phyloP scores from a whole-genome alignment of 2,888 invertebrate genomes.

The Hybos culiciformis region DNA sequence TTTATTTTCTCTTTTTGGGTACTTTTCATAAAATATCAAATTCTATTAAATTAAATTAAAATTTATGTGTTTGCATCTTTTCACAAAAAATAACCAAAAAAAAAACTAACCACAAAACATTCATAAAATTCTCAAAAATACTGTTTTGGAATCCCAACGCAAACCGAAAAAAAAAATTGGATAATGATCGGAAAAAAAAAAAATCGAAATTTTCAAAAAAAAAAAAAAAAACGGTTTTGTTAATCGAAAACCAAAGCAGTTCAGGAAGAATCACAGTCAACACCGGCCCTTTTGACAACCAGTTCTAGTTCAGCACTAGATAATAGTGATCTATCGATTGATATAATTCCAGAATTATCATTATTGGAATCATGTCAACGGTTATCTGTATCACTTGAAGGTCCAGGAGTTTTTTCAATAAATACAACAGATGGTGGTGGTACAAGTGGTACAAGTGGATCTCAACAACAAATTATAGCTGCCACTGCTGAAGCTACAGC shows the following conservation, averaged over 20 bases:
- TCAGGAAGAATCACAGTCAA: constrained; percentile 82
- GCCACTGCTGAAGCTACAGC: constrained; percentile 20
- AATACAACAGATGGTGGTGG: constrained; percentile 22
- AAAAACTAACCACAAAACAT: neutral
- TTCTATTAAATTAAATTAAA: too few species aligned
- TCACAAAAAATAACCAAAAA: neutral
- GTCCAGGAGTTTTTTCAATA: constrained; percentile 56
- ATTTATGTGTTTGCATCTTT: too few species aligned
- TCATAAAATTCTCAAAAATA: neutral
- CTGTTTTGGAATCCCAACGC: too few species aligned
- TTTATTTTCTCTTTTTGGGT: too few species aligned
- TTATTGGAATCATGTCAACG: constrained; percentile 74
- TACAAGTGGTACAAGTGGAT: constrained; percentile 5
- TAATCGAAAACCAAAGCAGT: too few species aligned
- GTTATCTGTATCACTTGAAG: constrained; percentile 77
- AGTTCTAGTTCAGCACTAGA: constrained; percentile 47
- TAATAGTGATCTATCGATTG: constrained; percentile 48
- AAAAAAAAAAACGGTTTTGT: constrained; percentile 37
- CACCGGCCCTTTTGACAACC: constrained; percentile 66
- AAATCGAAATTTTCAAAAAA: neutral
- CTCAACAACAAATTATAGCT: constrained; percentile 4
- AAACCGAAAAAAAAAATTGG: neutral
- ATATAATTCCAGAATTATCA: constrained; percentile 76
- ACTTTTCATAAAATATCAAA: too few species aligned
- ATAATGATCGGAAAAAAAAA: neutral